Evolutionary conservation across 2,888 invertebrate genomes (phyloP).

Genomic region (Neria commutata): DNA sequence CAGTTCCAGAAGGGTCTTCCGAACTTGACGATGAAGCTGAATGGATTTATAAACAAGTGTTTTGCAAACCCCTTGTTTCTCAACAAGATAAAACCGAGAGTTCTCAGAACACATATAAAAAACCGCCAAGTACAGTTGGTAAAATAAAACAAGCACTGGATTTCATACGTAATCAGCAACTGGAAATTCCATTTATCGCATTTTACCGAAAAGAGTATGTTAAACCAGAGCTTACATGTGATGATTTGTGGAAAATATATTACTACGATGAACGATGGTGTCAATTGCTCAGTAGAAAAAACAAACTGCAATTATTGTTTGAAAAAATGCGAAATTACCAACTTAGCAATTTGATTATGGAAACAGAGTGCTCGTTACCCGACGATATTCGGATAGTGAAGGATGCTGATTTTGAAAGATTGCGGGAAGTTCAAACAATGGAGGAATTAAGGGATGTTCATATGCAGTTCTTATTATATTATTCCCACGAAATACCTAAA

Average conservation of each 20-base stretch:
- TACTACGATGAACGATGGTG: conserved; percentile 95
- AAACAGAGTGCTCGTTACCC: conserved; percentile 83
- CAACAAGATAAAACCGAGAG: conserved; percentile 66
- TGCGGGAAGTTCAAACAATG: conserved; percentile 78
- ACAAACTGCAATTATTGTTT: conserved; percentile 79
- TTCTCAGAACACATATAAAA: conserved; percentile 63
- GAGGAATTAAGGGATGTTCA: conserved; percentile 94
- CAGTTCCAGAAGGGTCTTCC: conserved; percentile 80
- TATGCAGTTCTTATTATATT: conserved; percentile 91
- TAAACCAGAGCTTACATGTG: conserved; percentile 89
- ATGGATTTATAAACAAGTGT: conserved; percentile 97
- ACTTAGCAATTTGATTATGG: conserved; percentile 78
- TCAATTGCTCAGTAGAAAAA: conserved; percentile 83
- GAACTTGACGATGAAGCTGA: conserved; percentile 94
- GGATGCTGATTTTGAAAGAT: conserved; percentile 82
- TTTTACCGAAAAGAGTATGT: conserved; percentile 99
- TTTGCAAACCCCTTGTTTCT: conserved; percentile 82
- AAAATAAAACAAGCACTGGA: conserved; percentile 94
- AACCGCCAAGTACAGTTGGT: conserved; percentile 75
- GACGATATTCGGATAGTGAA: conserved; percentile 82
- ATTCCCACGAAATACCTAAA: conserved; percentile 80
- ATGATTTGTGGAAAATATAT: conserved; percentile 98
- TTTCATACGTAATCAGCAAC: conserved; percentile 92
- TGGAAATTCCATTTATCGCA: conserved; percentile 98
- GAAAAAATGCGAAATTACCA: conserved; percentile 94